Evolutionary conservation across 1,140 invertebrate genomes (phyloP), one percentile per base, ranked within the genome.

Genomic region (Drosophila orena): DNA sequence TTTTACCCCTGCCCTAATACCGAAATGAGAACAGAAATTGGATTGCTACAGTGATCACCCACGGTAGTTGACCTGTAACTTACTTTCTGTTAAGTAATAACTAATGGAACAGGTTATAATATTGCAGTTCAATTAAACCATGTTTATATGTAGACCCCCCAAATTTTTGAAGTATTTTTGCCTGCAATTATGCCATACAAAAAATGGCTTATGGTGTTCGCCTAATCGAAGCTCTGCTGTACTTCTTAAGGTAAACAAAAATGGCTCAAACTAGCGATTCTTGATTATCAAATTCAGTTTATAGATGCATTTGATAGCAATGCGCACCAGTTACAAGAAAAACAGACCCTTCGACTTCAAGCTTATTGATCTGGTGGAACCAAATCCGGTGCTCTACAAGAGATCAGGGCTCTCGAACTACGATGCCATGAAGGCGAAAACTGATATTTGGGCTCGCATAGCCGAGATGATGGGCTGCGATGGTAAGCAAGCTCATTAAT

Each of bases 271-370:
- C 40, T 30, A 46, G 7, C 15, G 27, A 47, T 34, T 42, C 11
- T 2, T 38, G 30, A 0, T 14, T 27, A 27, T 4, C 1, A 30
- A 10, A 8, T 11, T 59, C 7, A 37, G 35, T 1, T 1, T 3
- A 10, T 4, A 6, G 8, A 46, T 1, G 43, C 20, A 35, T 4
- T 10, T 2, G 14, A 17, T 42, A 35, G 42, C 40, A 43, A 89
- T 89, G 84, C 68, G 84, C n/a, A 91, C 90, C 17, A 91, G 90
- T 20, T 86, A 91, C 30, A 91, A 91, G 59, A 91, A 90, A 34
- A 90, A 91, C 55, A 80, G 90, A 10, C 86, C 90, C 4, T 91
- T 91, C 42, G 90, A 91, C 49, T 91, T 91, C n/a, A 91, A 91
- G 44, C 56, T 91, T 2, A 91, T 91, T 46, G 76, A 86, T 34